Conservation (phyloP, 2,888 invertebrate species). For the Drosophila paramelanica region DNA sequence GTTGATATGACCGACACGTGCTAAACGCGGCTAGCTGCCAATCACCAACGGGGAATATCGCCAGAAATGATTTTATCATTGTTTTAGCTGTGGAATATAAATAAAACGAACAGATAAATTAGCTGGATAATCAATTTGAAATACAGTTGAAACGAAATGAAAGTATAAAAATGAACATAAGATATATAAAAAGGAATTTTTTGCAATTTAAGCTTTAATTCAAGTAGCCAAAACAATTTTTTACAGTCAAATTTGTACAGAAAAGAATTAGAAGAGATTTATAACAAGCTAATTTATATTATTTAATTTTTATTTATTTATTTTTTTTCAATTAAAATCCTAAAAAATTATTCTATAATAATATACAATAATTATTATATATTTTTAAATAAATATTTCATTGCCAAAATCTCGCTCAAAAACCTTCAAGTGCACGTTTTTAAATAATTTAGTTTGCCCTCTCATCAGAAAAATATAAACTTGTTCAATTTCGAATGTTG, state of each 20-base stretch:
- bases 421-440: background rate
- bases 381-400: too few relatives aligned
- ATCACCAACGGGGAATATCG: constrained; percentile 62
- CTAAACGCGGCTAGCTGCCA: constrained; percentile 42
- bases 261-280: too few relatives aligned
- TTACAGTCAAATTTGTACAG: too few relatives aligned
- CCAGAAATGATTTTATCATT: constrained; percentile 39
- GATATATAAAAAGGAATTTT: too few relatives aligned
- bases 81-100: constrained; percentile 26
- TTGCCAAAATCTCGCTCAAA: background rate
- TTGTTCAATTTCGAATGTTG: background rate
- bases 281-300: too few relatives aligned
- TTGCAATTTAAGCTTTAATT: too few relatives aligned
- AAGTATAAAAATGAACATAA: too few relatives aligned
- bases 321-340: too few relatives aligned
- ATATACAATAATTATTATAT: too few relatives aligned
- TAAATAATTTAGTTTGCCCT: background rate
- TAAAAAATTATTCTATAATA: too few relatives aligned
- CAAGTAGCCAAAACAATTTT: too few relatives aligned
- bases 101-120: constrained; percentile 27
- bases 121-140: constrained; percentile 18
- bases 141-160: background rate
- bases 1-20: constrained; percentile 67
- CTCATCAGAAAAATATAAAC: background rate
- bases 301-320: too few relatives aligned